A percentile compares a stretch with the other conserved stretches of the same genome.
These are phyloP conservation scores for Phymatocera aterrima DNA, from an alignment of 2,888 invertebrate genomes.

Conservation along the genomic window DNA sequence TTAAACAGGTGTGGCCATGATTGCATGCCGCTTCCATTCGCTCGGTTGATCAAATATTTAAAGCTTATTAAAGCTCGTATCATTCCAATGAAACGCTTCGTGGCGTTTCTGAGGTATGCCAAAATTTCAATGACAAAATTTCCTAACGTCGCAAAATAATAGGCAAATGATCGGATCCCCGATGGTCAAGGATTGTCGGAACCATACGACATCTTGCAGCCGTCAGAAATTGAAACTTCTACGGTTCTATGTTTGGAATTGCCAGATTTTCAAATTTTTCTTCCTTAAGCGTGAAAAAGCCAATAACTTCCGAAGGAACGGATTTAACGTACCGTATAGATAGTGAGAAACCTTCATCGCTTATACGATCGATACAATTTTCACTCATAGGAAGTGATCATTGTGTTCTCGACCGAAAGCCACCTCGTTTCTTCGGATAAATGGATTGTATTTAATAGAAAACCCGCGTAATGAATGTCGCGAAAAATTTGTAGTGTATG, in stretches of 20 bases:
- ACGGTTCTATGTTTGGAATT: too few relatives aligned
- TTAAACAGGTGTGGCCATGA: slow-evolving; percentile 23
- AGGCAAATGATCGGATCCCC: too few relatives aligned
- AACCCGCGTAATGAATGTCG: not conserved
- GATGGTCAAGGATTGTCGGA: too few relatives aligned
- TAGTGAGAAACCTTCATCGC: not conserved
- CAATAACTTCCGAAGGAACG: not conserved
- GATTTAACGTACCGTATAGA: not conserved
- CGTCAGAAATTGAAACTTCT: too few relatives aligned
- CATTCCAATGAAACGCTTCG: not conserved
- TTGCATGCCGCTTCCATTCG: slow-evolving; percentile 16
- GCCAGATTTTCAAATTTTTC: too few relatives aligned
- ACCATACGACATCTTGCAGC: too few relatives aligned
- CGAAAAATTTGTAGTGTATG: too few relatives aligned
- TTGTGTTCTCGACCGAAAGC: slow-evolving; percentile 2
- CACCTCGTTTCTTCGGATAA: slow-evolving; percentile 16
- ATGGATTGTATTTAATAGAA: not conserved
- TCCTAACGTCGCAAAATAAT: not conserved
- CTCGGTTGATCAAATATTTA: slow-evolving; percentile 33
- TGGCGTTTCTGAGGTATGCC: not conserved
- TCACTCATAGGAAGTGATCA: not conserved
- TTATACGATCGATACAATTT: slow-evolving; percentile 1
- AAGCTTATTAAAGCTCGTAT: slow-evolving; percentile 32
- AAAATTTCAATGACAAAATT: too few relatives aligned
- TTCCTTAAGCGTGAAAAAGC: not conserved